Percentiles rank a stretch among this genome's conserved stretches.
Conservation (phyloP, 2,113 vertebrate genomes). For the Theristicus caerulescens region DNA sequence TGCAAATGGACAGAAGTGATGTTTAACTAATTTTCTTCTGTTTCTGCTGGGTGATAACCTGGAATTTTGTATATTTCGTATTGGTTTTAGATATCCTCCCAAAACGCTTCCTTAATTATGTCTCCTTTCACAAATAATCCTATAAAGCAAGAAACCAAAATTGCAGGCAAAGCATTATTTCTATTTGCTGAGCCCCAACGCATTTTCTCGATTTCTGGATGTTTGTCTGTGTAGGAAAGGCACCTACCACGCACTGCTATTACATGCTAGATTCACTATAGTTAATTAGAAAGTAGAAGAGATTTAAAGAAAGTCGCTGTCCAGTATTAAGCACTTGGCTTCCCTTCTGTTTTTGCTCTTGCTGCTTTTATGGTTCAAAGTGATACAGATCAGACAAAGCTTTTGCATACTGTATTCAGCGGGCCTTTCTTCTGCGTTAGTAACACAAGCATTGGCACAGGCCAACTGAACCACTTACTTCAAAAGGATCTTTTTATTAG, state of each 20-base stretch:
- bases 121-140: not conserved
- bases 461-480: not conserved
- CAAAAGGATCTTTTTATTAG: constrained; percentile 17
- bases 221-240: not conserved
- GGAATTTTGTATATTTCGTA: not conserved
- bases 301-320: not conserved
- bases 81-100: not conserved
- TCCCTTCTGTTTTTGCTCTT: not conserved
- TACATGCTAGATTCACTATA: fast-evolving
- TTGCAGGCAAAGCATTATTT: not conserved
- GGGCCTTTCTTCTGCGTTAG: not conserved
- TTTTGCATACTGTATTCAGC: not conserved
- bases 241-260: not conserved
- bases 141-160: not conserved
- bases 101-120: not conserved
- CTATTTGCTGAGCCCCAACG: fast-evolving
- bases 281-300: not conserved
- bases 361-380: constrained; percentile 28
- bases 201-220: not conserved
- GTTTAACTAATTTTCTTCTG: not conserved
- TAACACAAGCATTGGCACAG: not conserved
- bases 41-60: not conserved
- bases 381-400: not conserved
- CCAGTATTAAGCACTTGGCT: constrained; percentile 12
- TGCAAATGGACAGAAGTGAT: not conserved